Evolutionary conservation across 2,113 vertebrate species (phyloP).

Genomic region (Bambusicola thoracicus): DNA sequence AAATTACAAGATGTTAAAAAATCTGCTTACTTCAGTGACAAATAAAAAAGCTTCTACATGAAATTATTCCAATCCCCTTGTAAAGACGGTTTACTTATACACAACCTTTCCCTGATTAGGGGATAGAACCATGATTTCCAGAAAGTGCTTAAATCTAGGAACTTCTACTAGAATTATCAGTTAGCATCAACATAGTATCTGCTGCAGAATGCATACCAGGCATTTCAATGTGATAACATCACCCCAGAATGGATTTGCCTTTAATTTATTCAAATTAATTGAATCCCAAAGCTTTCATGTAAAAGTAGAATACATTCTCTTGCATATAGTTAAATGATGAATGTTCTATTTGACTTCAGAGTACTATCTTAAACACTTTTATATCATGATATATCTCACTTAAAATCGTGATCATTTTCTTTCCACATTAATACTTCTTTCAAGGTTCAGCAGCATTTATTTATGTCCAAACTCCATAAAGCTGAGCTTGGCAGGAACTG

Average conservation of each 20-base stretch:
- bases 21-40: background rate
- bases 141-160: background rate
- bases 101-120: background rate
- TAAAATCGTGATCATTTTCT: background rate
- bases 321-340: background rate
- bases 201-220: background rate
- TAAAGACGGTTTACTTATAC: background rate
- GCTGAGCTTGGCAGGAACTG: slow-evolving; percentile 59
- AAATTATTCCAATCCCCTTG: slow-evolving; percentile 1
- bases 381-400: background rate
- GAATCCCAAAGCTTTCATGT: background rate
- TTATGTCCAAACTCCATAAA: background rate
- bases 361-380: background rate
- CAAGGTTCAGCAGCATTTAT: background rate
- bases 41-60: background rate
- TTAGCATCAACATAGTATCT: background rate
- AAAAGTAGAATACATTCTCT: background rate
- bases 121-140: background rate
- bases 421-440: slow-evolving; percentile 1
- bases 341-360: background rate
- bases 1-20: slow-evolving; percentile 12
- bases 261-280: background rate
- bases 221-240: background rate
- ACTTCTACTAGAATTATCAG: slow-evolving; percentile 8
- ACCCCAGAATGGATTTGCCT: background rate